Base-by-base conservation (phyloP, 2,888 invertebrate genomes). In the Vesta saturnalis region DNA sequence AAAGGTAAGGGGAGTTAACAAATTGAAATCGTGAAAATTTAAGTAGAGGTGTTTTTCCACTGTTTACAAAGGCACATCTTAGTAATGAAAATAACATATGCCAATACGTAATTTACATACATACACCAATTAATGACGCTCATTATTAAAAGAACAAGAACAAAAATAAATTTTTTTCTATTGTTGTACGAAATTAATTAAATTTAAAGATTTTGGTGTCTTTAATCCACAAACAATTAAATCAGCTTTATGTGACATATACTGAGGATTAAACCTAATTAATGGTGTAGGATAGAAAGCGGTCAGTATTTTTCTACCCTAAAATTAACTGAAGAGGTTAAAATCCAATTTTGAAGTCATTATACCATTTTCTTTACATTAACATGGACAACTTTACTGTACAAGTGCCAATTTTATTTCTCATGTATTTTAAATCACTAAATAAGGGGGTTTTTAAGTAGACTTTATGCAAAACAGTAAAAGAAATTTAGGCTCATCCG, bases 401-500 rank as follows among this genome's bases (percentile, higher is more conserved):
- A 8, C 23, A 43, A 43, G 43, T 10, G 14, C 43, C 43, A 43
- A 43, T 43, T 43, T 14, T 43, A 12, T 43, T n/a, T 43, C 43
- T 43, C 43, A 43, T 43, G 43, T 43, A 43, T 43, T 43, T 43
- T 43, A 43, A 43, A 43, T 43, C 43, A 14, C 43, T 43, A 43
- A 8, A n/a, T 43, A 39, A 39, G 21, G 35, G 43, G 47, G 21
- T 21, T 62, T 23, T 56, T 22, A 62, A 56, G 22, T 57, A 63
- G 54, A 59, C 54, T 68, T 61, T 58, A 68, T 64, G 64, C 64
- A 68, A 68, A 68, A 61, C 63, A 68, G 68, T 64, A 30, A 55
- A 63, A 64, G 64, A 58, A 68, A 68, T 68, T 68, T 65, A 76
- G 75, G 74, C 73, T 49, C 67, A 57, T 74, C 76, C 76, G 73